Base-by-base conservation (phyloP, 2,888 invertebrate species). In the Boloria euphrosyne region DNA sequence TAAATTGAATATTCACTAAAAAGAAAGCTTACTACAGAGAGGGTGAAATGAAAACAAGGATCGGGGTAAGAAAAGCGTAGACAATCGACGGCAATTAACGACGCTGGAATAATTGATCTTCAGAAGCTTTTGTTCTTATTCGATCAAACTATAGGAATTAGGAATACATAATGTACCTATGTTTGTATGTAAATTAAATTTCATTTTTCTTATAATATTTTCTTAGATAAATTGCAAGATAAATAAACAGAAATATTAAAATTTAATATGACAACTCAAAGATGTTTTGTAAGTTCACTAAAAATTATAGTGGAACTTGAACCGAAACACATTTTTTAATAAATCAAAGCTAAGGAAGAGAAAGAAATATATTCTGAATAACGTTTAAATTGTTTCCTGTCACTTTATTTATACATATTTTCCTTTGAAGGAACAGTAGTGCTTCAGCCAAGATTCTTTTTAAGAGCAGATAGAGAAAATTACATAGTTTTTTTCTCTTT, bases 21-120 rank as follows among this genome's bases (percentile, higher is more conserved):
- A 16, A 47, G n/a, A 47, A 47, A 47, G 31, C 31, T 10, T 10
- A 47, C 16, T 47, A n/a, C n/a, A 47, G 46, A 46, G 53, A 58
- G 17, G 50, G 54, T 46, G 38, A 53, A 55, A 17, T 31, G 50
- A 38, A 62, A 18, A 62, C 53, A 62, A 57, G 53, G 58, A 66
- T 57, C 47, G 57, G 58, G 52, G 51, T 47, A 59, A 69, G 53
- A 22, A 67, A 68, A 62, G 57, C 65, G 62, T 58, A 69, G 72
- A 72, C 72, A 75, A 72, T 71, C 65, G 73, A 57, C 44, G 65
- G 71, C 73, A 75, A 76, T 74, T 73, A 74, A 72, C 70, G 65
- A 51, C 62, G 66, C 55, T 70, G 69, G 10, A 27, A 31, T n/a
- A 52, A n/a, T 27, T 52, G 27, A 14, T 31, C 52, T n/a, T n/a